A percentile compares a stretch with the other conserved stretches of the same genome.
phyloP scores from a whole-genome alignment of 2,888 invertebrate genomes.

The Drosophila parthenogenetica region DNA sequence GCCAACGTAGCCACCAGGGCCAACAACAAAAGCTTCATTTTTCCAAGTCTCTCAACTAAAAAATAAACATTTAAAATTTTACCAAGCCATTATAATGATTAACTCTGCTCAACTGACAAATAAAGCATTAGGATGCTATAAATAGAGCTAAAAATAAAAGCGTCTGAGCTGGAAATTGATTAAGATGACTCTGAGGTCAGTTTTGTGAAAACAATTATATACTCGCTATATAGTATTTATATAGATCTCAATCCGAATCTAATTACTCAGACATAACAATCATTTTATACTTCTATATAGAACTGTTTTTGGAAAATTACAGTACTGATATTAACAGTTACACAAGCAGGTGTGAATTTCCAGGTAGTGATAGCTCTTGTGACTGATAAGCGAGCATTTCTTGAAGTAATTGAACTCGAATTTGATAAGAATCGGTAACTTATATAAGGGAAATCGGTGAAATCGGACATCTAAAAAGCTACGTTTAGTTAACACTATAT shows the following conservation, averaged over 20 bases:
- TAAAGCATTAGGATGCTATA: conserved; percentile 18
- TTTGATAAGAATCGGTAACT: conserved; percentile 39
- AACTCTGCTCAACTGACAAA: conserved; percentile 16
- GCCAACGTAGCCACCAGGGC: conserved; percentile 65
- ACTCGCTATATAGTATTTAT: neutral
- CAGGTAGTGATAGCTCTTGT: neutral
- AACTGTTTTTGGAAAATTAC: neutral
- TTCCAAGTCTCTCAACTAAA: conserved; percentile 47
- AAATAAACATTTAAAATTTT: conserved; percentile 35
- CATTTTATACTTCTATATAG: neutral
- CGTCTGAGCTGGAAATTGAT: conserved; percentile 44
- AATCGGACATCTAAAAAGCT: neutral
- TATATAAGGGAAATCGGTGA: conserved; percentile 6
- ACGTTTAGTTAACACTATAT: no score
- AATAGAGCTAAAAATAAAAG: conserved; percentile 15
- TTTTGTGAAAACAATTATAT: neutral
- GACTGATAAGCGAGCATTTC: conserved; percentile 37
- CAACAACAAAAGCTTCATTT: conserved; percentile 60
- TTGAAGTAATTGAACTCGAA: conserved; percentile 19
- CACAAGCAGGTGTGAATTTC: conserved; percentile 14
- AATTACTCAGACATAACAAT: neutral
- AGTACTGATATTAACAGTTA: conserved; percentile 1
- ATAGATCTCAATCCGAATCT: neutral
- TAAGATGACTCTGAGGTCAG: conserved; percentile 57
- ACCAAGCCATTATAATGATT: conserved; percentile 22